Conservation (phyloP, 2,113 vertebrate genomes). For the Myotis lucifugus region DNA sequence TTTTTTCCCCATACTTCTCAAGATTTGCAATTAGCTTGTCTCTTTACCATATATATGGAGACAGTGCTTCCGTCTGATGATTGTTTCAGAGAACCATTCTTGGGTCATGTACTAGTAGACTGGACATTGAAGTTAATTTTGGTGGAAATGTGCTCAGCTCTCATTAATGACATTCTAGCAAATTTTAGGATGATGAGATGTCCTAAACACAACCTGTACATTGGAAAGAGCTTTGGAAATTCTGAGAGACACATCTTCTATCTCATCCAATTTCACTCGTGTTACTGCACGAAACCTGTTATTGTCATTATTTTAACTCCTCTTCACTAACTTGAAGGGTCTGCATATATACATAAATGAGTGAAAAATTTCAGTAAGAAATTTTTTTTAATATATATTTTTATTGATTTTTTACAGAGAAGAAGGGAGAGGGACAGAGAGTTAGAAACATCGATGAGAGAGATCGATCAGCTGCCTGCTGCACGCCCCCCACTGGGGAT, state of each 20-base stretch:
- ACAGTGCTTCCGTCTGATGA: not conserved
- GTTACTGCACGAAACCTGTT: not conserved
- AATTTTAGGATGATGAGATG: slow-evolving; percentile 18
- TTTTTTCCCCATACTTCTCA: not conserved
- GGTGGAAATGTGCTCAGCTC: not conserved
- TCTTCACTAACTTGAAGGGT: not conserved
- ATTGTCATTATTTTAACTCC: not conserved
- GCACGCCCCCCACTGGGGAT: too few species aligned
- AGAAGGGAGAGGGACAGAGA: too few species aligned
- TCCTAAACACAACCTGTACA: slow-evolving; percentile 3
- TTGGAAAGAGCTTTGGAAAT: not conserved
- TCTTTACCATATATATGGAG: not conserved
- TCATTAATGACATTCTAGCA: slow-evolving; percentile 37
- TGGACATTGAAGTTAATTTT: slow-evolving; percentile 48
- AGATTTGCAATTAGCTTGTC: not conserved
- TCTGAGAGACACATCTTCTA: not conserved
- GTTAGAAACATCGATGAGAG: too few species aligned
- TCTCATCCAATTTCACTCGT: not conserved
- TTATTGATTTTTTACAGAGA: too few species aligned
- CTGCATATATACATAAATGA: not conserved
- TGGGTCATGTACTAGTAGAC: not conserved
- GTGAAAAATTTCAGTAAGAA: not conserved
- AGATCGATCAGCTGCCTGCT: too few species aligned
- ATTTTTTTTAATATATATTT: not conserved
- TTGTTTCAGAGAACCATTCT: not conserved